phyloP scores from a whole-genome alignment of 2,797 vertebrate species.

The Spondyliosoma cantharus region DNA sequence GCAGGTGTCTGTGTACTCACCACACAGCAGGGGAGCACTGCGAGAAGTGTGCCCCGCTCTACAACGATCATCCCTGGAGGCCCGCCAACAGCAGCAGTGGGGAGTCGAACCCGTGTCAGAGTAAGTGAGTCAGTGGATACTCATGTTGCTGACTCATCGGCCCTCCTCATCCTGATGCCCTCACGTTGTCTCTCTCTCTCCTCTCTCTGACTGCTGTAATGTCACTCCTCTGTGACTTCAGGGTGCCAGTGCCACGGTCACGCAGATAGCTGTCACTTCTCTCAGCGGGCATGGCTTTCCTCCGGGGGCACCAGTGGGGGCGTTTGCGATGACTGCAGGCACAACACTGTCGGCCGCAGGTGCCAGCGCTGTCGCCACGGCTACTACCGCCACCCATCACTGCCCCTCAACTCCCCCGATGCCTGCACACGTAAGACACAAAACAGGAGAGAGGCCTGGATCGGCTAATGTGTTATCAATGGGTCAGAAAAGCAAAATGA shows the following conservation, averaged over 20 bases:
- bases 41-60: constrained; percentile 87
- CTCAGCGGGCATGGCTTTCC: constrained; percentile 85
- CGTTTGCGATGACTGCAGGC: constrained; percentile 87
- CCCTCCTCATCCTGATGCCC: background rate
- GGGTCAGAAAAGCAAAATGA: background rate
- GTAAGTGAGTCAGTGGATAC: constrained; percentile 76
- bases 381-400: constrained; percentile 82
- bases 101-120: constrained; percentile 88
- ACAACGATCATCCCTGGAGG: constrained; percentile 89
- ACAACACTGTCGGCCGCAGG: constrained; percentile 88
- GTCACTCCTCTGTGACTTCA: constrained; percentile 53
- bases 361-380: constrained; percentile 90
- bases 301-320: constrained; percentile 86
- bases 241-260: constrained; percentile 91
- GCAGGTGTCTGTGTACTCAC: constrained; percentile 88
- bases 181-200: background rate
- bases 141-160: background rate
- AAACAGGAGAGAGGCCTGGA: background rate
- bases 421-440: constrained; percentile 87
- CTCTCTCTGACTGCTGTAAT: background rate
- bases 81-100: constrained; percentile 90
- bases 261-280: constrained; percentile 89
- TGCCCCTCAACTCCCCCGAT: constrained; percentile 82
- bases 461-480: background rate
- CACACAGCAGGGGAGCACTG: constrained; percentile 90